Conservation (phyloP, 2,113 vertebrate genomes). For the Thalassarche chlororhynchos region DNA sequence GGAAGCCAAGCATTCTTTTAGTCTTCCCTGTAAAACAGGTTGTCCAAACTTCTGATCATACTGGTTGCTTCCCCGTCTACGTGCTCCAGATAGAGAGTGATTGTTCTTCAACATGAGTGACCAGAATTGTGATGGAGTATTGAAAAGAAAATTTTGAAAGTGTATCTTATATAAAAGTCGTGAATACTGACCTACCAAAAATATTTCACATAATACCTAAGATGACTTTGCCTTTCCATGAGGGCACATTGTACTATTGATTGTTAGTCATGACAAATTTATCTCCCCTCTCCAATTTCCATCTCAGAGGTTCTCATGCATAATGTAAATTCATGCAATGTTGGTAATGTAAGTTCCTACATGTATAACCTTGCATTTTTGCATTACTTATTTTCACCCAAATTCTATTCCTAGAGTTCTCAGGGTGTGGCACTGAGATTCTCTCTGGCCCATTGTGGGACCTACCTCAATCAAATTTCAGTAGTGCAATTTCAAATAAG, state of each 20-base stretch:
- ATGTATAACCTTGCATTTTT: background rate
- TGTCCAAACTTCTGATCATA: background rate
- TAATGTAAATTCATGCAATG: background rate
- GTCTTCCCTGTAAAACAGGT: background rate
- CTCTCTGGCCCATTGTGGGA: background rate
- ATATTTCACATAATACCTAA: background rate
- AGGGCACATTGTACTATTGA: background rate
- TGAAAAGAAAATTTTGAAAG: background rate
- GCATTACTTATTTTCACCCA: background rate
- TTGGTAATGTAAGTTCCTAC: background rate
- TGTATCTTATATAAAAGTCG: background rate
- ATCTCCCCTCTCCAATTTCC: background rate
- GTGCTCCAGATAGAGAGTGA: background rate
- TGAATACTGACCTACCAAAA: background rate
- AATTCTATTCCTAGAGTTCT: background rate
- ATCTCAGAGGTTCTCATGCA: background rate
- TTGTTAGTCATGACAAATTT: background rate
- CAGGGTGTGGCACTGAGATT: background rate
- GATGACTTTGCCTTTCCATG: background rate
- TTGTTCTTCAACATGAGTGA: background rate
- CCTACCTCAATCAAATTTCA: background rate
- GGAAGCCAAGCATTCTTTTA: background rate
- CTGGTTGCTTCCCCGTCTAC: background rate
- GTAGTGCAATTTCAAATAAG: background rate
- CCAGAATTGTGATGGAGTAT: background rate